Evolutionary conservation across 2,113 vertebrate genomes (phyloP).

Genomic region (Cricetomys ansorgei): DNA sequence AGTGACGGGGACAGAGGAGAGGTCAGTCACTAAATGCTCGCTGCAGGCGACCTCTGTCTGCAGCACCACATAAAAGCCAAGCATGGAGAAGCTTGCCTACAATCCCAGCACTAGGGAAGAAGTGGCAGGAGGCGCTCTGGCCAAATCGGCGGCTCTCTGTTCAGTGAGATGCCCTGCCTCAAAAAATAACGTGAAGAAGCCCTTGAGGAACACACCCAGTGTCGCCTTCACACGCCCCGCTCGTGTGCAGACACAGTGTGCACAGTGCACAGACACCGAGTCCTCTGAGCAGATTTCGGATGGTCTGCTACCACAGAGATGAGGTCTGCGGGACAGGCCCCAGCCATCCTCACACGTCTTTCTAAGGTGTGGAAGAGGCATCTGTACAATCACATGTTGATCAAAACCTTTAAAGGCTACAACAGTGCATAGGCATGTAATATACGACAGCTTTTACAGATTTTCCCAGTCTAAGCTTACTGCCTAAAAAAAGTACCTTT

Average conservation of each 20-base stretch:
- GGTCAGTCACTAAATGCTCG: neutral
- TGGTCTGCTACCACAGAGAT: neutral
- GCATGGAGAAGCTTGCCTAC: neutral
- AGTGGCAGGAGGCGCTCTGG: neutral
- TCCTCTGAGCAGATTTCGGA: neutral
- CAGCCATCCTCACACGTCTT: neutral
- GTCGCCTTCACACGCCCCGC: neutral
- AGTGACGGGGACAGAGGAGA: neutral
- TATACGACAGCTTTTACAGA: neutral
- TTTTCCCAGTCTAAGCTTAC: neutral
- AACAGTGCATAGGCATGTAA: neutral
- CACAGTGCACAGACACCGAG: neutral
- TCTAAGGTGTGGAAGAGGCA: neutral
- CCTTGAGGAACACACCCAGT: neutral
- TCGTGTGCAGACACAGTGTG: neutral
- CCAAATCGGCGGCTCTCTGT: neutral
- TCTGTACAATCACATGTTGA: neutral
- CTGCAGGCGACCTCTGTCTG: too few species aligned
- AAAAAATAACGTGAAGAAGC: neutral
- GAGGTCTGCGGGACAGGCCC: neutral
- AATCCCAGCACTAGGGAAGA: neutral
- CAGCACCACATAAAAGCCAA: neutral
- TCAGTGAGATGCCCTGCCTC: neutral
- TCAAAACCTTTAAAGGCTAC: neutral
- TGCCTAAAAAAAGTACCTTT: neutral